Percentiles rank a stretch among this genome's conserved stretches.
Conservation (phyloP, 1,140 invertebrate species). For the Drosophila nasuta region DNA sequence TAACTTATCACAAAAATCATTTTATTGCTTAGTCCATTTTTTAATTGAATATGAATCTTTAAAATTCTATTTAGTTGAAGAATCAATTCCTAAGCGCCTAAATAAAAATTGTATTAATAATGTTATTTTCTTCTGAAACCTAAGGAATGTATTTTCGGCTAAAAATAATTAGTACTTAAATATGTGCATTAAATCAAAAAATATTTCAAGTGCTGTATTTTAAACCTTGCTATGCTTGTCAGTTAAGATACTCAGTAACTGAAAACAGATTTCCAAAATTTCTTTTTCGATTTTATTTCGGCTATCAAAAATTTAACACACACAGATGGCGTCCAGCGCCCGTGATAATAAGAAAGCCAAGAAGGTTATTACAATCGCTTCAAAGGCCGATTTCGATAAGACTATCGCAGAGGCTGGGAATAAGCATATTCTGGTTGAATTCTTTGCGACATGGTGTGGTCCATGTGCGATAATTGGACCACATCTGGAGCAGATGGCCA, state of each 20-base stretch:
- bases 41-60: too few species aligned
- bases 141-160: too few species aligned
- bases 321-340: slow-evolving; percentile 46
- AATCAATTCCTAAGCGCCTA: too few species aligned
- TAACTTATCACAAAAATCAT: too few species aligned
- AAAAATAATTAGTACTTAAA: too few species aligned
- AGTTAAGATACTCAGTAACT: not conserved
- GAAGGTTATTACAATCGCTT: slow-evolving; percentile 65
- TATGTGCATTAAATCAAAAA: too few species aligned
- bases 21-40: too few species aligned
- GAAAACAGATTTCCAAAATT: not conserved
- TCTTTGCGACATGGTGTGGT: slow-evolving; percentile 90
- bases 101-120: too few species aligned
- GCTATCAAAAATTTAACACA: slow-evolving; percentile 10
- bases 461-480: slow-evolving; percentile 97
- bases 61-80: too few species aligned
- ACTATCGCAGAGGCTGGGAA: slow-evolving; percentile 90
- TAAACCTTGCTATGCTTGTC: slow-evolving; percentile 1
- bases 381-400: slow-evolving; percentile 89
- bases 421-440: slow-evolving; percentile 94
- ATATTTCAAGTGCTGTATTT: not conserved
- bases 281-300: slow-evolving; percentile 15
- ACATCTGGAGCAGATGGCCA: slow-evolving; percentile 89
- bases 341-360: slow-evolving; percentile 19
- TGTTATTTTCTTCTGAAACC: too few species aligned